Percentiles rank a stretch among this genome's conserved stretches.
These are phyloP conservation scores for Carduelis carduelis DNA, from an alignment of 2,797 vertebrate genomes.

Conservation along the genomic window DNA sequence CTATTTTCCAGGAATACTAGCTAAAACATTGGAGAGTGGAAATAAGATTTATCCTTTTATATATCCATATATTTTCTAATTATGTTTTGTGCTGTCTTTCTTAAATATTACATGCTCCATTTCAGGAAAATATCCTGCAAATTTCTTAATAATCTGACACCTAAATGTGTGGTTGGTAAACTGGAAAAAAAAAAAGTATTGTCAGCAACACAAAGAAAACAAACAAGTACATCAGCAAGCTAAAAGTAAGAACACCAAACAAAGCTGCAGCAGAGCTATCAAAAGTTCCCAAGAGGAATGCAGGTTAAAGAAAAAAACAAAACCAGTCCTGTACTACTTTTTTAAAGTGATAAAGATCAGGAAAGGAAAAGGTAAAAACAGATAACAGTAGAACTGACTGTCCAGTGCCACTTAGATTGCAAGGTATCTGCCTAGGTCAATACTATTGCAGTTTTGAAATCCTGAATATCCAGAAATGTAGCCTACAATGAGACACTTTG, in stretches of 20 bases:
- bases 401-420: not conserved
- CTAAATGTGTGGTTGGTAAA: not conserved
- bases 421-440: not conserved
- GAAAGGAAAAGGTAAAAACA: fast-evolving
- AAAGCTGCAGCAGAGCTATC: not conserved
- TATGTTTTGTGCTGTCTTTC: not conserved
- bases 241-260: not conserved
- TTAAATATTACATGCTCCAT: not conserved
- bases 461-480: not conserved
- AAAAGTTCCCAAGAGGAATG: not conserved
- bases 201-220: not conserved
- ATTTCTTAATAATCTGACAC: not conserved
- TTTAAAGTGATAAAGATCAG: not conserved
- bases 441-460: not conserved
- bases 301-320: not conserved
- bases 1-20: not conserved
- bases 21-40: not conserved
- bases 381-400: not conserved
- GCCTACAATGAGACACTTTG: not conserved
- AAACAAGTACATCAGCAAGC: not conserved
- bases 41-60: not conserved
- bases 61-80: not conserved
- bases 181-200: no score
- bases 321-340: fast-evolving
- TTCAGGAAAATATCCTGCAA: not conserved